Conservation (phyloP, 2,797 vertebrate genomes). For the Lacerta agilis region DNA sequence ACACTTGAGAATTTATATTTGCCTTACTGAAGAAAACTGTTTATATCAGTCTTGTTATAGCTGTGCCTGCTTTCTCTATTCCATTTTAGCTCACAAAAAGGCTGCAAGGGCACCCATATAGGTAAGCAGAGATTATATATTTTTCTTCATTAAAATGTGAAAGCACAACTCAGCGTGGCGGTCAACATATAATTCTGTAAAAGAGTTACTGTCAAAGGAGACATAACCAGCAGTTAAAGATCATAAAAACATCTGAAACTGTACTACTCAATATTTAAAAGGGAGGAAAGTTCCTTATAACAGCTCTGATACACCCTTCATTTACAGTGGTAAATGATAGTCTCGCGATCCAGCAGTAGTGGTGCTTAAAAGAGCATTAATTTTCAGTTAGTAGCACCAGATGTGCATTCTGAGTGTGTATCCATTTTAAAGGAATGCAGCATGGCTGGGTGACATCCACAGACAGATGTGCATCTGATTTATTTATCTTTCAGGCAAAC, state of each 20-base stretch:
- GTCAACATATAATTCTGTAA: too few relatives aligned
- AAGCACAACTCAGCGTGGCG: neutral
- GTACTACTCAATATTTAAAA: neutral
- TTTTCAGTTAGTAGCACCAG: neutral
- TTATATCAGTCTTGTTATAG: neutral
- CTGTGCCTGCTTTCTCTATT: neutral
- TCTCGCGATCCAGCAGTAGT: neutral
- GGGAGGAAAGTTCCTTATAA: neutral
- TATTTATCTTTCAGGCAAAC: neutral
- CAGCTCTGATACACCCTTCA: too few relatives aligned
- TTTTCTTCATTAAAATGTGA: neutral
- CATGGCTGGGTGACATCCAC: neutral
- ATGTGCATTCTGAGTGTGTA: neutral
- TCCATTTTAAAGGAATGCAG: neutral
- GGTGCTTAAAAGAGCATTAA: neutral
- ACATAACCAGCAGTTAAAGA: too few relatives aligned
- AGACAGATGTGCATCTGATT: neutral
- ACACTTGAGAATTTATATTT: neutral
- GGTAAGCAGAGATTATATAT: slow-evolving; percentile 78
- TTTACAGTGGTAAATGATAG: neutral
- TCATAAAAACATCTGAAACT: neutral
- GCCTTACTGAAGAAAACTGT: neutral
- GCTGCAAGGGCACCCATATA: slow-evolving; percentile 91
- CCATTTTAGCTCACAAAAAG: slow-evolving; percentile 87
- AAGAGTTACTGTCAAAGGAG: too few relatives aligned